Base-by-base conservation (phyloP, 2,113 vertebrate species). In the Caranx melampygus region DNA sequence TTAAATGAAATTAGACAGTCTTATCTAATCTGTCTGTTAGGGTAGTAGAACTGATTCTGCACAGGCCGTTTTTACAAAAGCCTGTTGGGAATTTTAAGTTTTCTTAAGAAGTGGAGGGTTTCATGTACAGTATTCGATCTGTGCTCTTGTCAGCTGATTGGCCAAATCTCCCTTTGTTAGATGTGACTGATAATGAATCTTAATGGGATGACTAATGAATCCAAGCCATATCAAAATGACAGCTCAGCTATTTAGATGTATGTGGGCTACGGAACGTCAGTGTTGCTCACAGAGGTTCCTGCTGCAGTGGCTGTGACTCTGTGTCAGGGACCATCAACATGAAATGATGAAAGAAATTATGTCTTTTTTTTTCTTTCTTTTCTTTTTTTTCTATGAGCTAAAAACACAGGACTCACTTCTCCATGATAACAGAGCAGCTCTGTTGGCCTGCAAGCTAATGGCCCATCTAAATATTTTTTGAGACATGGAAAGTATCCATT, bases 211-310 rank as follows among this genome's bases (percentile, higher is more conserved):
- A 71, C 10, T 54, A 33, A 2, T 55, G 47, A 80, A 77, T 69
- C 16, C 1, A 83, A 83, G 76, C 80, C 80, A 77, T 72, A 77
- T 18, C 49, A 64, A 58, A 40, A 58, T 35, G 66, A 64, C 79
- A 66, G 64, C 64, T 51, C 45, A 13, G 6, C 21, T 66, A 6
- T 65, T 16, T 12, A 58, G 52, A n/a, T 3, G 3, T 61, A 26
- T 21, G 31, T 15, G 8, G 57, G 8, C 5, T 1, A 63, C 16
- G 12, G 0, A 15, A 26, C 20, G 2, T 47, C 40, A n/a, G 67
- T 5, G 9, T 3, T 26, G 66, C 35, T 54, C 15, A 20, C 60
- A 55, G 52, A 20, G 6, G 52, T 55, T 55, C 52, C n/a, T 47
- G 64, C 55, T 15, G 15, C 33, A 18, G 2, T 26, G 40, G n/a